These are phyloP conservation scores for Teinopalpus imperialis DNA, from an alignment of 2,888 invertebrate genomes.

Conservation along the genomic window DNA sequence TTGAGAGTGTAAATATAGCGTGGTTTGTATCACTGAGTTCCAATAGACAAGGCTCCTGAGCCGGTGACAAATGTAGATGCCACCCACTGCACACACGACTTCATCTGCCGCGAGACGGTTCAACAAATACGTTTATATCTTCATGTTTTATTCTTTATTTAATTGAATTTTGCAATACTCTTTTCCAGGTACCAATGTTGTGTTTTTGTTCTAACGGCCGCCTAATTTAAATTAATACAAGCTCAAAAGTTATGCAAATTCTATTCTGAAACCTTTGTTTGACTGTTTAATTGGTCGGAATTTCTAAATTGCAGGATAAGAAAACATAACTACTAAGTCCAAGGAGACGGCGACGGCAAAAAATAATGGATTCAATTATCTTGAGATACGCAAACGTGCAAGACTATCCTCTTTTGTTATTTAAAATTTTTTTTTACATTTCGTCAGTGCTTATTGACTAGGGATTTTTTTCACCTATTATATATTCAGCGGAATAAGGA, in stretches of 20 bases:
- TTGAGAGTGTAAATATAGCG: no score
- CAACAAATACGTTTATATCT: constrained; percentile 65
- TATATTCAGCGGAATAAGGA: no score
- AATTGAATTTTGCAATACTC: no score
- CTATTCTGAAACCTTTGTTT: constrained; percentile 53
- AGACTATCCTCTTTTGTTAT: no score
- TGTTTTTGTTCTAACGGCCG: no score
- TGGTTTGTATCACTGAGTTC: background rate
- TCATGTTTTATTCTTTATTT: constrained; percentile 54
- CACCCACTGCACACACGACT: constrained; percentile 72
- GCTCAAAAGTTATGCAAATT: constrained; percentile 44
- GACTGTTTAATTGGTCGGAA: constrained; percentile 65
- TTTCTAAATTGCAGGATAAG: constrained; percentile 67
- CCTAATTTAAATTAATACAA: constrained; percentile 38
- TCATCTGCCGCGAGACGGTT: constrained; percentile 42
- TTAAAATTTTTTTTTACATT: no score
- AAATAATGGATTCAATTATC: background rate
- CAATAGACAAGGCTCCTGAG: constrained; percentile 35
- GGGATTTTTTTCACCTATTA: no score
- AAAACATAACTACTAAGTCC: constrained; percentile 39
- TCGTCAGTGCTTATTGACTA: no score
- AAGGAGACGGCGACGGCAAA: constrained; percentile 27
- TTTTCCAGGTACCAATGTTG: no score
- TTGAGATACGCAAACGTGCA: no score
- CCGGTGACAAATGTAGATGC: constrained; percentile 72